Evolutionary conservation across 2,797 vertebrate species (phyloP), one percentile per base, ranked within the genome.

Genomic region (Hippoglossus hippoglossus): DNA sequence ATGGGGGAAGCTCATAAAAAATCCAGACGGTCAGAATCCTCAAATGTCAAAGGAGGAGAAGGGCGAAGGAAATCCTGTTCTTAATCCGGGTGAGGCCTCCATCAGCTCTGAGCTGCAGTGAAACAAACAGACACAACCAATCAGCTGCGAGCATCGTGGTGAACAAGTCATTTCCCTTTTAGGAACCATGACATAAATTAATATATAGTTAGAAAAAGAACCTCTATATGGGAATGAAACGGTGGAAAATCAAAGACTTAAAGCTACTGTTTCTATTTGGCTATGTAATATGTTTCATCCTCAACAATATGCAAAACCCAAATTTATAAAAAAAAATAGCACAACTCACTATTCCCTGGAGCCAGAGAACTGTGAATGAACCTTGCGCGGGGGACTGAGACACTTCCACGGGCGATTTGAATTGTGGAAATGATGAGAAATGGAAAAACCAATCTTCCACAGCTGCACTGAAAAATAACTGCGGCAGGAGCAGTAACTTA

Each of bases 371-470:
- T 78, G 81, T 41, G 70, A 84, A 80, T 63, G 73, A 74, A 84
- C 75, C 64, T 70, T 82, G 39, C 58, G 70, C 2, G 2, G 36
- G 41, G 49, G 36, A 67, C 67, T 63, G 54, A 83, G 61, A 76
- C 6, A 57, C 65, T 63, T 80, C 80, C 50, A 62, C 31, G 16
- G 80, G 80, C 63, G 4, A 71, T 87, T 77, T 88, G 63, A 79
- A 87, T 83, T 78, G 78, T 75, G 73, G 63, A 70, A 70, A 76
- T 73, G 77, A 85, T 67, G 77, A 81, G 82, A 87, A 83, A 86
- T 80, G 79, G 83, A 80, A 84, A 80, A 88, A 80, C 34, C 80
- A 82, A 80, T 89, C 79, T 88, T 69, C 74, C 72, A 65, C 71
- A 77, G 81, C 81, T 72, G 84, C 81, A 52, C 67, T 77, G 84